Conservation (phyloP, 2,888 invertebrate genomes). For the Nipponacmea schrenckii region DNA sequence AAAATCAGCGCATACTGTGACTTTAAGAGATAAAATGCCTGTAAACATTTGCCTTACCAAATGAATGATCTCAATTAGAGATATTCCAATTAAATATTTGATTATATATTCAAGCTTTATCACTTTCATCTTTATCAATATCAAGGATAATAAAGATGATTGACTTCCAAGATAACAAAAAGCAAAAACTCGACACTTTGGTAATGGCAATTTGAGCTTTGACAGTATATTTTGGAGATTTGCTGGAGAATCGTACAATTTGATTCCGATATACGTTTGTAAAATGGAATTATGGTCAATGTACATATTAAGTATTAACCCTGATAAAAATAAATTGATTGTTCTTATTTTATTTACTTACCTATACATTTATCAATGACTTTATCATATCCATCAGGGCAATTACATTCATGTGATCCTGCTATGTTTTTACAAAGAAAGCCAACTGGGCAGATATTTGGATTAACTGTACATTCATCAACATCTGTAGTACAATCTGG, state of each 20-base stretch:
- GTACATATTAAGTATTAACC: not conserved
- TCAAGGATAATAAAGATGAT: too few species aligned
- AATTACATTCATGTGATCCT: slow-evolving; percentile 19
- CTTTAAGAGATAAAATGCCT: too few species aligned
- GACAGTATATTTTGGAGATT: too few species aligned
- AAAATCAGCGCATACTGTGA: slow-evolving; percentile 16
- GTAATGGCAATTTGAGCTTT: too few species aligned
- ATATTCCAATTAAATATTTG: too few species aligned
- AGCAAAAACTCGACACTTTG: too few species aligned
- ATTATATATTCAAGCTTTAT: too few species aligned
- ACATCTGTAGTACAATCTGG: slow-evolving; percentile 11
- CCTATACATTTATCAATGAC: slow-evolving; percentile 13
- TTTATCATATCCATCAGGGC: slow-evolving; percentile 18
- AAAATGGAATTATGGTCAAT: not conserved
- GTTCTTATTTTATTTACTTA: not conserved
- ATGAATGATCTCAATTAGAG: too few species aligned
- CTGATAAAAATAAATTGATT: not conserved
- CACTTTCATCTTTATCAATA: too few species aligned
- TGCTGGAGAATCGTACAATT: too few species aligned
- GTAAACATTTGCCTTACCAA: too few species aligned
- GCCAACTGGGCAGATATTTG: slow-evolving; percentile 4
- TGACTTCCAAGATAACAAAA: too few species aligned
- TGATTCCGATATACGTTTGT: not conserved
- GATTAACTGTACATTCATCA: slow-evolving; percentile 15
- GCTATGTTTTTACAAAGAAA: slow-evolving; percentile 17